These are phyloP conservation scores for Lasioglossum lativentre DNA, from an alignment of 2,888 invertebrate species.

Conservation along the genomic window DNA sequence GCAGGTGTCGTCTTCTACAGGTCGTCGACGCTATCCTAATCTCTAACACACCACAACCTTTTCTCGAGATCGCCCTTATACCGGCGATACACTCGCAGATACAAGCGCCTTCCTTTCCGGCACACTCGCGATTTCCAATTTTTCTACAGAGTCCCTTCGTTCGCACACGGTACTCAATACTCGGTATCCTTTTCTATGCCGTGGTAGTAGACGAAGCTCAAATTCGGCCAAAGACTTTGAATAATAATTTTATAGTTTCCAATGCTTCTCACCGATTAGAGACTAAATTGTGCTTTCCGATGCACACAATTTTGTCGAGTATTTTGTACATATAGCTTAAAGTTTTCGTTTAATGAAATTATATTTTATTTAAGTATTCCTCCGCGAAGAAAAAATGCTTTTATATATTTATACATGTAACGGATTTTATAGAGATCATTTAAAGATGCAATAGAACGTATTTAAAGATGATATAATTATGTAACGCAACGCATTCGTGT, in stretches of 20 bases:
- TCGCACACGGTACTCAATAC: constrained; percentile 44
- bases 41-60: constrained; percentile 14
- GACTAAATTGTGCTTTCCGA: neutral
- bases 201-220: constrained; percentile 53
- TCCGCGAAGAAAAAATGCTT: neutral
- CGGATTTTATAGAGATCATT: constrained; percentile 29
- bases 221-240: constrained; percentile 44
- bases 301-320: neutral
- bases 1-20: constrained; percentile 62
- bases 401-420: neutral
- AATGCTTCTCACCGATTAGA: constrained; percentile 23
- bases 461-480: constrained; percentile 5
- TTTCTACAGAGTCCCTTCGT: constrained; percentile 36
- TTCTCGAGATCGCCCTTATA: constrained; percentile 11
- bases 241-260: constrained; percentile 38
- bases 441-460: neutral
- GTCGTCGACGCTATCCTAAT: constrained; percentile 49
- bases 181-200: constrained; percentile 58
- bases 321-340: constrained; percentile 44
- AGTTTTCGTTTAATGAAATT: constrained; percentile 12
- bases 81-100: constrained; percentile 24
- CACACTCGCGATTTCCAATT: constrained; percentile 38
- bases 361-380: neutral
- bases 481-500: neutral
- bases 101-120: constrained; percentile 36